Conservation (phyloP, 2,113 vertebrate genomes). For the Zosterops hypoxanthus region DNA sequence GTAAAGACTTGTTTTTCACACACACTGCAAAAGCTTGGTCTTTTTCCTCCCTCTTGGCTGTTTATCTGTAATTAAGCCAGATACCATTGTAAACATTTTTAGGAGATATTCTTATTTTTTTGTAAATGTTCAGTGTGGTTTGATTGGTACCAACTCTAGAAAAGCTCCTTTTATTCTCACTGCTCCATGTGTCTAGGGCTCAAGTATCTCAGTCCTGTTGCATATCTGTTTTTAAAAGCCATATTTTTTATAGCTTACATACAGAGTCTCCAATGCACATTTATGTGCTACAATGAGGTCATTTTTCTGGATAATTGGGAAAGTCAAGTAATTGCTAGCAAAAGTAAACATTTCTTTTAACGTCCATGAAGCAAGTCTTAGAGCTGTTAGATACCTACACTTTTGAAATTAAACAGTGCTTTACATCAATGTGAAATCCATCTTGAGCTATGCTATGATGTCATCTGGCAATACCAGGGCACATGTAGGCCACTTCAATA, state of each 20-base stretch:
- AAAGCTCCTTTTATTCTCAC: neutral
- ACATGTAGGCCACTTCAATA: constrained; percentile 50
- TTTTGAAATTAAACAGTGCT: constrained; percentile 63
- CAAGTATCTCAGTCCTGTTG: neutral
- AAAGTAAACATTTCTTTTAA: constrained; percentile 75
- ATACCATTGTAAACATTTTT: neutral
- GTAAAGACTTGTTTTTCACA: neutral
- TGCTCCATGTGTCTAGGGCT: neutral
- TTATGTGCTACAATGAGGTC: constrained; percentile 64
- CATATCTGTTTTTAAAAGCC: constrained; percentile 42
- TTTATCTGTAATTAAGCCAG: neutral
- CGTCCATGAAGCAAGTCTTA: constrained; percentile 50
- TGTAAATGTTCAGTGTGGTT: neutral
- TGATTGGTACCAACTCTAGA: neutral
- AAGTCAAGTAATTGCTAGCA: constrained; percentile 74
- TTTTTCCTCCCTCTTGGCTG: neutral
- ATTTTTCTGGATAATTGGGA: constrained; percentile 72
- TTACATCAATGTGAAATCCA: constrained; percentile 65
- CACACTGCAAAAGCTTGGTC: neutral
- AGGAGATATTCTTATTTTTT: neutral
- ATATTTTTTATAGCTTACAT: constrained; percentile 28
- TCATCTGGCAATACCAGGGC: constrained; percentile 57
- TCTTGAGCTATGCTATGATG: constrained; percentile 68
- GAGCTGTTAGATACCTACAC: constrained; percentile 58
- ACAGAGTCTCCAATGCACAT: constrained; percentile 48